Percentiles rank a stretch among this genome's conserved stretches.
phyloP scores from a whole-genome alignment of 1,140 invertebrate species.

The Zaprionus africanus region DNA sequence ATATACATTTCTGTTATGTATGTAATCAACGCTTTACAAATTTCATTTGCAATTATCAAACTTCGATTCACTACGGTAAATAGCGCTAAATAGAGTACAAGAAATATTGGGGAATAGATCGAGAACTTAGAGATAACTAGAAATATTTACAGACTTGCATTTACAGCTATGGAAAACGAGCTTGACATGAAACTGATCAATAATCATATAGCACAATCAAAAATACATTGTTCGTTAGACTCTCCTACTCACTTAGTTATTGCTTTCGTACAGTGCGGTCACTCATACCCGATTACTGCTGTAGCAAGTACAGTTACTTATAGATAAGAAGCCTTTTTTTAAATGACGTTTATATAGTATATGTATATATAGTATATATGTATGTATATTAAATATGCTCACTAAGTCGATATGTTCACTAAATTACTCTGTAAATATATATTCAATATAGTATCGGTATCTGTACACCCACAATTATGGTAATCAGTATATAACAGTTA shows the following conservation, averaged over 20 bases:
- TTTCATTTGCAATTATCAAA: slow-evolving; percentile 31
- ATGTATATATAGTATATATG: slow-evolving; percentile 22
- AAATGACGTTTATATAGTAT: slow-evolving; percentile 41
- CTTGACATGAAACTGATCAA: background rate
- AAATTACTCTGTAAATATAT: slow-evolving; percentile 55
- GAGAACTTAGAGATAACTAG: background rate
- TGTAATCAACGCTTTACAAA: slow-evolving; percentile 64
- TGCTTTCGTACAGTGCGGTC: slow-evolving; percentile 38
- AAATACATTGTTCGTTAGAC: slow-evolving; percentile 14
- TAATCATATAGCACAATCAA: slow-evolving; percentile 11
- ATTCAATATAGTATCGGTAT: slow-evolving; percentile 43
- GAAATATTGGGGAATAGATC: slow-evolving; percentile 2
- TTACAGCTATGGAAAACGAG: slow-evolving; percentile 6
- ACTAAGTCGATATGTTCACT: slow-evolving; percentile 74
- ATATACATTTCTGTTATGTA: slow-evolving; percentile 39
- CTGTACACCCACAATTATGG: slow-evolving; percentile 22
- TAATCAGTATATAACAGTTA: slow-evolving; percentile 29
- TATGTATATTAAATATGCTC: slow-evolving; percentile 41
- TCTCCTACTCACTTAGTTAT: slow-evolving; percentile 27
- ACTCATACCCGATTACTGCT: slow-evolving; percentile 35
- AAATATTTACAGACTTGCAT: slow-evolving; percentile 22
- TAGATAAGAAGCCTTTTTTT: slow-evolving; percentile 49
- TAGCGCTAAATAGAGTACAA: slow-evolving; percentile 33
- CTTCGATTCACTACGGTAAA: slow-evolving; percentile 41
- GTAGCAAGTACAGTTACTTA: slow-evolving; percentile 42